Evolutionary conservation across 1,140 invertebrate species (phyloP), one percentile per base, ranked within the genome.

Genomic region (Tetraneura akinire): DNA sequence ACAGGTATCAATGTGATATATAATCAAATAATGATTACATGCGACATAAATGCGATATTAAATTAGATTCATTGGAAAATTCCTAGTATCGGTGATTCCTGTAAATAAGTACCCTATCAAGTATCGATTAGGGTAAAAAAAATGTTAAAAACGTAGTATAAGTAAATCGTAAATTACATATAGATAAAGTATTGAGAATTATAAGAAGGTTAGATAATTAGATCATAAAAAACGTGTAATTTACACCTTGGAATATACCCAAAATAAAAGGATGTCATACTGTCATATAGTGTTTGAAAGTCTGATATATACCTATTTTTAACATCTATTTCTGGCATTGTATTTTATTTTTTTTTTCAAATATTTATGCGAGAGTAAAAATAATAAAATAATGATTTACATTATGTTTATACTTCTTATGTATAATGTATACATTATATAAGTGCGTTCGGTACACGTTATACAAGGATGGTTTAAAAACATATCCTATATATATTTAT

Each of bases 111-210:
- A 16, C 5, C 2, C 21, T 14, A 0, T 60, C 23, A 60, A 60
- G 26, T 26, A 16, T 1, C 16, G 23, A 29, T 26, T 21, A n/a
- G 11, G 5, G 4, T 18, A 85, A 83, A 85, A 84, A 81, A 81
- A 83, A 51, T 4, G 32, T 37, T 37, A 37, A 37, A 8, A 37
- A 13, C 47, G 16, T 53, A 16, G 13, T 4, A 2, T 51, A 18
- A 73, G 6, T 53, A 23, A 47, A 26, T 6, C 16, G 10, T 45
- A 23, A 60, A 32, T 6, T 53, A n/a, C n/a, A n/a, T n/a, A 10
- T n/a, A 37, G 21, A 18, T 45, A 74, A 47, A 57, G 26, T 26
- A 55, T 9, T 55, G 2, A 21, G 9, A 9, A 21, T 4, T 23
- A 53, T n/a, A 9, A 21, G 23, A 11, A 57, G 21, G 23, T 57